Evolutionary conservation across 2,113 vertebrate species (phyloP).

Genomic region (Sitta europaea): DNA sequence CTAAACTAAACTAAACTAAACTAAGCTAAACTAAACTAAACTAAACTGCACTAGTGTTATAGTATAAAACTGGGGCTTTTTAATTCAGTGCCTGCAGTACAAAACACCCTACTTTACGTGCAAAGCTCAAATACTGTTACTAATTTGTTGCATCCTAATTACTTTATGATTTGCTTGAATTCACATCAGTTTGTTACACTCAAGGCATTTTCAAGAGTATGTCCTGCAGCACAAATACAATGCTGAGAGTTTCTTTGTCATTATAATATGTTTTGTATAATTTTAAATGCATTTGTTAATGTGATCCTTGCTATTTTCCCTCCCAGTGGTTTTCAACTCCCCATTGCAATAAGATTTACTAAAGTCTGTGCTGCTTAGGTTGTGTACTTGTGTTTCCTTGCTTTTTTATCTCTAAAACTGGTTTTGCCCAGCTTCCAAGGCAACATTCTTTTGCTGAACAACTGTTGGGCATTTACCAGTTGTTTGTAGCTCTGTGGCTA

Average conservation of each 20-base stretch:
- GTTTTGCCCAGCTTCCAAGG: neutral
- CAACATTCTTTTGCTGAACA: neutral
- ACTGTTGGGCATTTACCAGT: neutral
- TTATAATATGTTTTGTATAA: accelerated
- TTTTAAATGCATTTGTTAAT: neutral
- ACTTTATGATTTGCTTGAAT: neutral
- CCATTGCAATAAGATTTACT: neutral
- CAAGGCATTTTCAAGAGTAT: neutral
- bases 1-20: too few relatives aligned
- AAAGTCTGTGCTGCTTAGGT: neutral
- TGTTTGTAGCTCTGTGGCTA: neutral
- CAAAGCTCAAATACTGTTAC: neutral
- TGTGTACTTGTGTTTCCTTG: neutral
- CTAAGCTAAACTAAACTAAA: too few relatives aligned
- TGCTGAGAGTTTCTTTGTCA: neutral
- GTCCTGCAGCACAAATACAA: neutral
- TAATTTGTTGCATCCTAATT: neutral
- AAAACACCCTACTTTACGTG: neutral
- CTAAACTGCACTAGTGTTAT: too few relatives aligned
- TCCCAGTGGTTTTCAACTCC: neutral
- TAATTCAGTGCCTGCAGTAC: neutral
- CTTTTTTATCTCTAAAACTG: neutral
- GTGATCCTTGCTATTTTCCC: neutral
- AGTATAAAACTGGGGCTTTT: neutral
- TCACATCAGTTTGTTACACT: neutral